Conservation (phyloP, 2,888 invertebrate genomes). For the Phalangium opilio region DNA sequence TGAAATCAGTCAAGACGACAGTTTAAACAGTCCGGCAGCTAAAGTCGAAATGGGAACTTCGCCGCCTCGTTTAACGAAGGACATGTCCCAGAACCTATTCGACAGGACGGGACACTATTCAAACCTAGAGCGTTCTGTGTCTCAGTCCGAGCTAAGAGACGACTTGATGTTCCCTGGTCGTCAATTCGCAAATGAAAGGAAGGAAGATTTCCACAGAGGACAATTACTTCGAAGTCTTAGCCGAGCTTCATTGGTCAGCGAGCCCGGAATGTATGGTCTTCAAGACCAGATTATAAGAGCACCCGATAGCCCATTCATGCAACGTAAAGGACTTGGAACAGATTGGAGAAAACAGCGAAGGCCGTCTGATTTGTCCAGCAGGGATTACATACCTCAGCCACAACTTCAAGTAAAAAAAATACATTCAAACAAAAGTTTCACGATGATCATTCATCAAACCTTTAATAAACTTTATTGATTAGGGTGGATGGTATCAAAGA, state of each 20-base stretch:
- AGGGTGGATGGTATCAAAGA: too few species aligned
- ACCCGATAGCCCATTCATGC: too few species aligned
- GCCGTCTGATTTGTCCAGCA: too few species aligned
- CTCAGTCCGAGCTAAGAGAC: background rate
- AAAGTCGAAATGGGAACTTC: conserved; percentile 2
- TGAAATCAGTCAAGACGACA: background rate
- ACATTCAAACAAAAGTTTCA: too few species aligned
- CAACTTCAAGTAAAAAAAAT: too few species aligned
- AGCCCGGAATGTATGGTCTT: background rate
- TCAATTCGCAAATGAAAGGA: background rate
- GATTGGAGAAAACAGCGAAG: too few species aligned
- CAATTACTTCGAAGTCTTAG: conserved; percentile 14
- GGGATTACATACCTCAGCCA: too few species aligned
- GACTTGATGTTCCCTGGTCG: background rate
- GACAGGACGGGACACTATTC: background rate
- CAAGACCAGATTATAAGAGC: too few species aligned
- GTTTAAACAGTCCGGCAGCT: too few species aligned
- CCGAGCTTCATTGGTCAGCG: conserved; percentile 11
- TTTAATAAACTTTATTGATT: too few species aligned
- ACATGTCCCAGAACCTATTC: background rate
- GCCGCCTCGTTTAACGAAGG: background rate
- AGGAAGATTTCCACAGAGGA: background rate
- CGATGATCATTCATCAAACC: too few species aligned
- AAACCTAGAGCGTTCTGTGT: background rate
- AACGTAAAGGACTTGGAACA: too few species aligned